Percentiles rank a stretch among this genome's conserved stretches.
These are phyloP conservation scores for Lasioglossum leucozonium DNA, from an alignment of 2,888 invertebrate species.

Conservation along the genomic window DNA sequence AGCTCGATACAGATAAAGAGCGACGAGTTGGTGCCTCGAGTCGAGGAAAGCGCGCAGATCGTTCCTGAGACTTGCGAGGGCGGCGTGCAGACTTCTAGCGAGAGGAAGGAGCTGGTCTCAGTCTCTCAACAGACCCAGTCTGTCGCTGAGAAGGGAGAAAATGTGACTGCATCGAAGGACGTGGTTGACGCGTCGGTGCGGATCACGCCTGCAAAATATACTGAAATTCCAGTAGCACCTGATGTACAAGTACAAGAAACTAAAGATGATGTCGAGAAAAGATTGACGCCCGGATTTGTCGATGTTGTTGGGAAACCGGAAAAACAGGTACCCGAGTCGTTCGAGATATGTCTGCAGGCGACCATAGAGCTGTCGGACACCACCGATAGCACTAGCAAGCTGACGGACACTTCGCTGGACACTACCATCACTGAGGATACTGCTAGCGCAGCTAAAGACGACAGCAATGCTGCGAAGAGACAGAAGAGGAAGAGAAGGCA, in stretches of 20 bases:
- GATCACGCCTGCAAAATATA: constrained; percentile 26
- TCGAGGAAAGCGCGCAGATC: constrained; percentile 81
- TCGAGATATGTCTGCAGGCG: constrained; percentile 79
- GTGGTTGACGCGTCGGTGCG: constrained; percentile 28
- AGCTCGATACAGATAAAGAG: constrained; percentile 73
- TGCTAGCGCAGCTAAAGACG: constrained; percentile 43
- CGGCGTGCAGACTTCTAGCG: constrained; percentile 69
- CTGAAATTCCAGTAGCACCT: constrained; percentile 70
- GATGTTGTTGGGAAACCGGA: background rate
- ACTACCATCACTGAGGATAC: constrained; percentile 66
- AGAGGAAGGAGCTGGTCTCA: constrained; percentile 29
- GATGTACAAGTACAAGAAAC: constrained; percentile 72
- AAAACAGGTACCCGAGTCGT: constrained; percentile 50
- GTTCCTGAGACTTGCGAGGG: constrained; percentile 75
- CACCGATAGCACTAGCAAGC: constrained; percentile 67
- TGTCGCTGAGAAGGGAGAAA: background rate
- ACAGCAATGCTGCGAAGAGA: constrained; percentile 51
- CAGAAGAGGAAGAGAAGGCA: constrained; percentile 71
- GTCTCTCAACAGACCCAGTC: constrained; percentile 46
- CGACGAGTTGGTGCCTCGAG: constrained; percentile 74
- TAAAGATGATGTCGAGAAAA: constrained; percentile 8
- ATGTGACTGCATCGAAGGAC: constrained; percentile 8
- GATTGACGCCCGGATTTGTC: background rate
- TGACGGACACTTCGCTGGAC: constrained; percentile 65
- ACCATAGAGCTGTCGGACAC: constrained; percentile 78